Base-by-base conservation (phyloP, 2,888 invertebrate genomes). In the Temnothorax unifasciatus region DNA sequence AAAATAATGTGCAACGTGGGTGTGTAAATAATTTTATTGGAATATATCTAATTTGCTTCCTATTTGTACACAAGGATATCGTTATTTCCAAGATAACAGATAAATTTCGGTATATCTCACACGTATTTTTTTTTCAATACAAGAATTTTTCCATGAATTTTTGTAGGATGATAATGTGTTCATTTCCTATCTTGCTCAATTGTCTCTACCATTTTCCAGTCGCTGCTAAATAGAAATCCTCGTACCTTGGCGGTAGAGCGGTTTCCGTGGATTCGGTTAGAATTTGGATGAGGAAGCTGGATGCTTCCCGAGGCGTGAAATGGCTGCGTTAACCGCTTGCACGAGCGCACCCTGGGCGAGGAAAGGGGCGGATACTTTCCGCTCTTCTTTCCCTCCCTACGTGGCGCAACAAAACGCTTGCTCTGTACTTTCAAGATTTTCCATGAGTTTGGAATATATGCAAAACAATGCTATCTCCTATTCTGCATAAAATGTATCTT, bases 311-410 rank as follows among this genome's bases (percentile, higher is more conserved):
- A 93, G 93, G 94, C 94, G 94, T 95, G 94, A 95, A 95, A 95
- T 94, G 94, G 94, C 92, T 93, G 94, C 94, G 94, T 94, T 94
- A 94, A 95, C 94, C 94, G 92, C 93, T 91, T 92, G 92, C 93
- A 92, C 93, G 93, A 92, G 88, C 90, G 89, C 86, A 88, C 87
- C 87, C 87, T 82, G 86, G 83, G 59, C 82, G 87, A 87, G 87
- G 88, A 86, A 88, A 87, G 88, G 89, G 91, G 88, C 90, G 89
- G 90, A 79, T 83, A 84, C 84, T 90, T 87, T 88, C 87, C 86
- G 73, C 69, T 81, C 79, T 81, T 81, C 83, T 82, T 68, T 77
- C 74, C 74, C 71, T 64, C 74, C 64, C 54, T 54, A 63, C 69
- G 61, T 47, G n/a, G 44, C 41, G 82, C 54, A 82, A 57, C 84